Evolutionary conservation across 2,113 vertebrate species (phyloP).

Genomic region (Platichthys flesus): DNA sequence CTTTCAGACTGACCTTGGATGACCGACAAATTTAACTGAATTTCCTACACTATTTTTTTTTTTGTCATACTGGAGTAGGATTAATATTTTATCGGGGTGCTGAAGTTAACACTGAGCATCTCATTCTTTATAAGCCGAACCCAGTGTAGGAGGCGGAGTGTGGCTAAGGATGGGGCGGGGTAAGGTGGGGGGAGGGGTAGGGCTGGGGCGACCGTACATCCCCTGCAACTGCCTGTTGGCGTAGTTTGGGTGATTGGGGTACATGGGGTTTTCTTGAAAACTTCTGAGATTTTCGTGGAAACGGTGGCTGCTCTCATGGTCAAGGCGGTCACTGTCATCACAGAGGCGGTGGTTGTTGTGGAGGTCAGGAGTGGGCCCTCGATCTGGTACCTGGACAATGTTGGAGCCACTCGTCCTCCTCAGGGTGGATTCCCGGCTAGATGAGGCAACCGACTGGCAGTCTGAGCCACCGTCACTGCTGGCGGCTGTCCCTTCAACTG

Average conservation of each 20-base stretch:
- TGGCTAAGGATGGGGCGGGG: conserved; percentile 70
- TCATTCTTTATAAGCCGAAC: conserved; percentile 75
- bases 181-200: conserved; percentile 68
- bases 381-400: conserved; percentile 84
- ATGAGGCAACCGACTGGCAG: conserved; percentile 88
- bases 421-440: conserved; percentile 93
- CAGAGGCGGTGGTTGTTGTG: conserved; percentile 61
- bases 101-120: background rate
- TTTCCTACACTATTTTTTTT: background rate
- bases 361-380: conserved; percentile 84
- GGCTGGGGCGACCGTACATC: conserved; percentile 58
- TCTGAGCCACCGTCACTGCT: conserved; percentile 93
- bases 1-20: background rate
- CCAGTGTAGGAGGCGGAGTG: conserved; percentile 69
- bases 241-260: conserved; percentile 76
- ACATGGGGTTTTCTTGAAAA: conserved; percentile 72
- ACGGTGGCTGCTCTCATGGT: conserved; percentile 61
- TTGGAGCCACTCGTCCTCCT: conserved; percentile 88
- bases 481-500: conserved; percentile 81
- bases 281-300: conserved; percentile 74
- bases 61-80: background rate
- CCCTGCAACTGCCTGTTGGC: conserved; percentile 78
- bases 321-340: conserved; percentile 53
- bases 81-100: background rate
- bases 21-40: background rate